Evolutionary conservation across 2,113 vertebrate species (phyloP).

Genomic region (Meriones unguiculatus): DNA sequence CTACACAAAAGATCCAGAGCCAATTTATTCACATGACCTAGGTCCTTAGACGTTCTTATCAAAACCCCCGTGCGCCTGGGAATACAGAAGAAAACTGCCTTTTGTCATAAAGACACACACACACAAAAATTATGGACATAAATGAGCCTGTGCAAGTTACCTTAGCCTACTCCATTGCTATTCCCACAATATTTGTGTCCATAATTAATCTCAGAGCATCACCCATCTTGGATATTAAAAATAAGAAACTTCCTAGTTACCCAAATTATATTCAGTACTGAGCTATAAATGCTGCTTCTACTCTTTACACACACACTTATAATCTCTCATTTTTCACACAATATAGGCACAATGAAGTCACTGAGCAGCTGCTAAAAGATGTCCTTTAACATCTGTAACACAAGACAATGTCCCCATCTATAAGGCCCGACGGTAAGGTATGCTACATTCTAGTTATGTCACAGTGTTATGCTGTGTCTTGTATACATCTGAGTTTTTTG

Average conservation of each 20-base stretch:
- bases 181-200: not conserved
- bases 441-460: not conserved
- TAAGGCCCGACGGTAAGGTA: not conserved
- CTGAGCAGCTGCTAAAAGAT: not conserved
- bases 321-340: not conserved
- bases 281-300: not conserved
- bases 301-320: not conserved
- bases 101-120: slow-evolving; percentile 3
- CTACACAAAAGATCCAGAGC: slow-evolving; percentile 46
- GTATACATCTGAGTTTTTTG: not conserved
- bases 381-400: not conserved
- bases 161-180: not conserved
- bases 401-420: slow-evolving; percentile 8
- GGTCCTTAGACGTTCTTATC: slow-evolving; percentile 30
- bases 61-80: not conserved
- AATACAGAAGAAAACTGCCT: not conserved
- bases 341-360: not conserved
- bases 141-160: not conserved
- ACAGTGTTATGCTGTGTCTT: not conserved
- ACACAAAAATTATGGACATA: not conserved
- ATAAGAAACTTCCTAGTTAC: not conserved
- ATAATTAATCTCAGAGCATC: not conserved
- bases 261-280: not conserved
- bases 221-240: not conserved
- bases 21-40: slow-evolving; percentile 56